Percentiles rank a stretch among this genome's conserved stretches.
phyloP scores from a whole-genome alignment of 2,113 vertebrate species.

The Sylvietta virens region DNA sequence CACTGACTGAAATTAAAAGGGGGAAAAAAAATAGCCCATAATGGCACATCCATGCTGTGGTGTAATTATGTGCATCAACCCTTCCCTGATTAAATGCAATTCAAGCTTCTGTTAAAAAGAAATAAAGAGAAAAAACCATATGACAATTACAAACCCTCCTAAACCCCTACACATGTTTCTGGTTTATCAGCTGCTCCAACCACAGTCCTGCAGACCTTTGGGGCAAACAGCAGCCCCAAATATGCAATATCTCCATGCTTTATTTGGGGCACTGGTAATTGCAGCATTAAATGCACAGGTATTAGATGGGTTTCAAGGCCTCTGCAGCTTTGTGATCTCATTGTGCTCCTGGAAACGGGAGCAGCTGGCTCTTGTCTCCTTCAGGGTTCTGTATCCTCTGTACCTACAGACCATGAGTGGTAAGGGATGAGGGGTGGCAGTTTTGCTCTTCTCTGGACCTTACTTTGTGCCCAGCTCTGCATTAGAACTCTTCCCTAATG shows the following conservation, averaged over 20 bases:
- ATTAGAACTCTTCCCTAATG: neutral
- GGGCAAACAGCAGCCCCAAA: neutral
- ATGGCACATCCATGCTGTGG: neutral
- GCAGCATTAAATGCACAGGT: neutral
- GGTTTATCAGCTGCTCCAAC: neutral
- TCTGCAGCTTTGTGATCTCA: neutral
- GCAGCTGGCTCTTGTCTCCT: neutral
- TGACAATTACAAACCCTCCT: neutral
- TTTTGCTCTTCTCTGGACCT: neutral
- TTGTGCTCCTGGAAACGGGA: neutral
- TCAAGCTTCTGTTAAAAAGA: neutral
- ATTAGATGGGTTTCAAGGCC: neutral
- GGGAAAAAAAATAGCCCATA: neutral
- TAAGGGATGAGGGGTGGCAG: neutral
- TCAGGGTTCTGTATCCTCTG: too few species aligned
- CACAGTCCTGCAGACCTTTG: fast-evolving
- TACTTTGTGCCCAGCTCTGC: neutral
- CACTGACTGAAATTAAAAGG: neutral
- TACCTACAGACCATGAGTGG: fast-evolving
- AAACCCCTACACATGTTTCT: fast-evolving
- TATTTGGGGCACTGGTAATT: neutral
- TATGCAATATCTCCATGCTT: fast-evolving
- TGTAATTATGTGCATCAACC: neutral
- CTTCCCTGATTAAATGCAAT: neutral
- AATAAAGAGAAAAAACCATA: neutral